These are phyloP conservation scores for Anhinga rufa DNA, from an alignment of 2,113 vertebrate species.

Conservation along the genomic window DNA sequence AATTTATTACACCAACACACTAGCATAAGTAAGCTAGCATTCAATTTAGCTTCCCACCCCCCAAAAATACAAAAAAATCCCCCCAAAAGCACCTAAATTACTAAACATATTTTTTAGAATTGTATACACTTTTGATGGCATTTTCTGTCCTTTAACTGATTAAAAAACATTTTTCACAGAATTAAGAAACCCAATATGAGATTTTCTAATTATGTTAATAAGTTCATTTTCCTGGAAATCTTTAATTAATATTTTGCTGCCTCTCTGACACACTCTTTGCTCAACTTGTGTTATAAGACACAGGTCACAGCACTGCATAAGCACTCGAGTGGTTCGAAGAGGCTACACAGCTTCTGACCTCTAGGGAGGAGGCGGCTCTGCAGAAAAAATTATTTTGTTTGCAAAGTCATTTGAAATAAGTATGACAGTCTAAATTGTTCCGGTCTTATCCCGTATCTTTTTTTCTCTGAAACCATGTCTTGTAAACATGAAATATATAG, in stretches of 20 bases:
- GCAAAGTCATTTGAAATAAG: neutral
- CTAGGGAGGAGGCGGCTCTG: neutral
- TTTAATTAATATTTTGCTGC: neutral
- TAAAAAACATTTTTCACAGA: neutral
- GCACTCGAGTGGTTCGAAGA: neutral
- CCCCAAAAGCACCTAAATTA: neutral
- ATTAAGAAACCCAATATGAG: neutral
- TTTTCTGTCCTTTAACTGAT: neutral
- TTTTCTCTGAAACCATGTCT: neutral
- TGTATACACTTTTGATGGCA: neutral
- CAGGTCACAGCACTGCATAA: neutral
- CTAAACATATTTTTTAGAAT: neutral
- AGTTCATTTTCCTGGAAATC: neutral
- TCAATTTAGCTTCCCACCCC: neutral
- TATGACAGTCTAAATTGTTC: neutral
- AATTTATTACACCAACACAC: neutral
- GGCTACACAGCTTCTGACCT: neutral
- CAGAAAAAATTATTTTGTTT: neutral
- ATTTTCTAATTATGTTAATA: neutral
- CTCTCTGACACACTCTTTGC: neutral
- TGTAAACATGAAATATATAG: conserved; percentile 25
- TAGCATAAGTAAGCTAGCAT: neutral
- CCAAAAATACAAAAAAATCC: neutral
- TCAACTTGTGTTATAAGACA: neutral
- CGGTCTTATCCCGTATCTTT: neutral